Conservation (phyloP, 2,888 invertebrate genomes). For the Drosophila anceps region DNA sequence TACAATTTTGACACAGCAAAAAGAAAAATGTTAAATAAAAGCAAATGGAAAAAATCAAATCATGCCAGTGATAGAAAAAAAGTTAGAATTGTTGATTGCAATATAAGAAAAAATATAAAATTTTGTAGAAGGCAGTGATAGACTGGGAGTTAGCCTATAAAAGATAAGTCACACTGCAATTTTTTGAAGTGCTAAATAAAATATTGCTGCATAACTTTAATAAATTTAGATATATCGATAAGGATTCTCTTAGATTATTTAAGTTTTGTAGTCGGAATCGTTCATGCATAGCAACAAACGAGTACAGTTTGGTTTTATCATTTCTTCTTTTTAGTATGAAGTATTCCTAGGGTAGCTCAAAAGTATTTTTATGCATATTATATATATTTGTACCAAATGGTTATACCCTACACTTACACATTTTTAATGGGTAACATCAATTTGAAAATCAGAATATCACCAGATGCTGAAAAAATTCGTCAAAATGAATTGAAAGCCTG, state of each 20-base stretch:
- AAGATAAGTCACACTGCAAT: not conserved
- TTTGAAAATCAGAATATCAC: conserved; percentile 19
- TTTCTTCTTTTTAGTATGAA: not conserved
- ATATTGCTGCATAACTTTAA: too few relatives aligned
- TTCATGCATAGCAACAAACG: too few relatives aligned
- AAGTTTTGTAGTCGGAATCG: not conserved
- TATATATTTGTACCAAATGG: not conserved
- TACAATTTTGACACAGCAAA: conserved; percentile 37
- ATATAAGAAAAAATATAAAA: conserved; percentile 1
- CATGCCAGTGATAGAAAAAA: conserved; percentile 45
- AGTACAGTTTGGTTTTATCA: not conserved
- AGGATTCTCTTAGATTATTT: not conserved
- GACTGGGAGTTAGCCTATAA: not conserved
- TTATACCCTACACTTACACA: not conserved
- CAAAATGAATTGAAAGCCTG: conserved; percentile 12
- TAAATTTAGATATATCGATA: not conserved
- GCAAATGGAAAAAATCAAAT: conserved; percentile 51
- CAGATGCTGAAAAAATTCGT: conserved; percentile 4
- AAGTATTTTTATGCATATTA: not conserved
- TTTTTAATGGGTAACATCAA: conserved; percentile 6
- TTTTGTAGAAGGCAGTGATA: not conserved
- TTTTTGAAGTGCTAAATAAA: too few relatives aligned
- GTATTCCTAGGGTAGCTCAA: not conserved
- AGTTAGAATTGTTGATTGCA: conserved; percentile 61
- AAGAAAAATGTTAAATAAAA: conserved; percentile 23